Base-by-base conservation (phyloP, 2,888 invertebrate genomes). In the Oscheius sp. region DNA sequence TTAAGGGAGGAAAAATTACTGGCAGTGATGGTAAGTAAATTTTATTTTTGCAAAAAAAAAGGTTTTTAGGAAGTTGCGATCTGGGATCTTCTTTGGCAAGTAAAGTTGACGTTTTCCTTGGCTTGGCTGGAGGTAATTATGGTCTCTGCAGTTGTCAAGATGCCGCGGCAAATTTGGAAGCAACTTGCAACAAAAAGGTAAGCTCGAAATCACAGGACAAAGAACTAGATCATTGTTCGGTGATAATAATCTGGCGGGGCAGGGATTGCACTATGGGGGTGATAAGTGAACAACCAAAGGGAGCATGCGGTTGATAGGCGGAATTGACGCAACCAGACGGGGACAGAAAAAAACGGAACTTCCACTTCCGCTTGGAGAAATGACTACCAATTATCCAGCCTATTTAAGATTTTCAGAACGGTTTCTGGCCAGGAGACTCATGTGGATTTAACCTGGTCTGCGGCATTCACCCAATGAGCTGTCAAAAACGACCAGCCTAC, bases 41-140 rank as follows among this genome's bases (percentile, higher is more conserved):
- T 18, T 5, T 49, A 49, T 21, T 18, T 18, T 5, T 45, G 45
- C 9, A 12, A 45, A 45, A 45, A 49, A 18, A 18, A 5, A 3
- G 16, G 13, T 49, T 49, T 72, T 66, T 66, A 77, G 77, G 77
- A n/a, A 74, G 58, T 7, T 83, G 83, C 56, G 73, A 81, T 59
- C 35, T 83, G n/a, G 81, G 86, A 49, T 29, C 70, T 7, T 75
- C 84, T 3, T 21, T 85, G 55, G 80, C 73, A 46, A 63, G 74
- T 23, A 76, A 78, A 41, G 76, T 86, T 29, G 80, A 84, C 52
- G 84, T 85, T 18, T 76, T 86, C 69, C 73, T 86, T 61, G 86
- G 86, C 35, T 73, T 86, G 56, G 74, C 86, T 6, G 86, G 86
- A 0, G 86, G 81, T 25, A 86, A 86, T 73, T 85, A 81, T 61